phyloP scores from a whole-genome alignment of 2,113 vertebrate species.

The Ranitomeya variabilis region DNA sequence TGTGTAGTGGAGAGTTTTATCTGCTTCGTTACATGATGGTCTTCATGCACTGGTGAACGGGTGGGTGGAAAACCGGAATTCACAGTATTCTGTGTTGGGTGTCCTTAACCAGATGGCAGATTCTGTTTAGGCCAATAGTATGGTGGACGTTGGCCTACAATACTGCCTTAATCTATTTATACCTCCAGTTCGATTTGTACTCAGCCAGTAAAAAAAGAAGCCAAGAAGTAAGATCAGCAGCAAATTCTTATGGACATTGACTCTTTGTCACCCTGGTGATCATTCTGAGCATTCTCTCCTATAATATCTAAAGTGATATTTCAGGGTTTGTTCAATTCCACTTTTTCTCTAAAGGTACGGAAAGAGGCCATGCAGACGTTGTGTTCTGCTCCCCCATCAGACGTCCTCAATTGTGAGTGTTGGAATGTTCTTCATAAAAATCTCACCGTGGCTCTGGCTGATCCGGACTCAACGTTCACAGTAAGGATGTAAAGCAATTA shows the following conservation, averaged over 20 bases:
- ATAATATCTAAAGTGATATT: background rate
- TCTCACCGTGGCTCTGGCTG: constrained; percentile 76
- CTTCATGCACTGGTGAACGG: too few species aligned
- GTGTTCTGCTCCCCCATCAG: constrained; percentile 84
- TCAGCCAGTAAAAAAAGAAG: background rate
- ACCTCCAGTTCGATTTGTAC: too few species aligned
- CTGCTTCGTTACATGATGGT: too few species aligned
- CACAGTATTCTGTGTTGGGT: too few species aligned
- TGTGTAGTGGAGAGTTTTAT: too few species aligned
- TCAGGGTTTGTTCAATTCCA: background rate
- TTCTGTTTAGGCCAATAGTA: too few species aligned
- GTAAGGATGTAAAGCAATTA: constrained; percentile 71
- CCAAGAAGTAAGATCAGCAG: background rate
- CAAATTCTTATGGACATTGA: background rate
- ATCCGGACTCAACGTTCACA: constrained; percentile 82
- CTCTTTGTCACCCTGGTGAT: background rate
- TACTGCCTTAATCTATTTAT: too few species aligned
- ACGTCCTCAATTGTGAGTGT: constrained; percentile 87
- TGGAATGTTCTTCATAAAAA: constrained; percentile 84
- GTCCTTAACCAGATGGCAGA: too few species aligned
- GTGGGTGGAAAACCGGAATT: too few species aligned
- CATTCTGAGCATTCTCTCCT: background rate
- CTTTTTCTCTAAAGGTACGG: constrained; percentile 76
- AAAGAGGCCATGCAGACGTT: constrained; percentile 84
- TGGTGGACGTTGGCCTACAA: too few species aligned